Evolutionary conservation across 2,888 invertebrate genomes (phyloP), one percentile per base, ranked within the genome.

Genomic region (Blastobasis adustella): DNA sequence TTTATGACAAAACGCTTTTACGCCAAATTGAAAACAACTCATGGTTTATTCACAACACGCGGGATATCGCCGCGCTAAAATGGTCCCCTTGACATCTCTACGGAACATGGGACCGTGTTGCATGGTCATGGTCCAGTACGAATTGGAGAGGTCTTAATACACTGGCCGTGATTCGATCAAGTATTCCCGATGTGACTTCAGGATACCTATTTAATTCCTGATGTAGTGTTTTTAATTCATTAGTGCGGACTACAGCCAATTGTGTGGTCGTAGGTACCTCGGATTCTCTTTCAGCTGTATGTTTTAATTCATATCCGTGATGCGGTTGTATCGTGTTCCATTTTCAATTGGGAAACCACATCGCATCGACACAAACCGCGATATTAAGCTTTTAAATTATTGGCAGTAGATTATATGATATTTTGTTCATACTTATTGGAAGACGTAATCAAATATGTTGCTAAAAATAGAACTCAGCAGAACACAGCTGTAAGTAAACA

Each of bases 21-120:
- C 83, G 82, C 77, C 71, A 82, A 86, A 86, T 85, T 85, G 84
- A 85, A 86, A 84, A 86, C 84, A 84, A 76, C 82, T 85, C 86
- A 86, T 86, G 84, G 81, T 82, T 86, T 84, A 86, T 86, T 85
- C 85, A 86, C 76, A 68, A 70, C 81, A 70, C 67, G 75, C 65
- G 65, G 66, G 61, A 62, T 67, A 71, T 72, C 65, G 57, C 56
- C 57, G 58, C 56, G 56, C 83, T 82, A 81, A 23, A 23, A 23
- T 23, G 23, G 23, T 23, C 23, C 23, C 23, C 23, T 23, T 23
- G 71, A 74, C 70, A 76, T 70, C 62, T 60, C 61, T 55, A 48
- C 52, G 49, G 53, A 58, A 49, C 52, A 46, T 36, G 50, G 53
- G 59, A 54, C 42, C 51, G 55, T 58, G 57, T 57, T 39, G 23